Conservation (phyloP, 2,113 vertebrate genomes). For the Crotalus horridus region DNA sequence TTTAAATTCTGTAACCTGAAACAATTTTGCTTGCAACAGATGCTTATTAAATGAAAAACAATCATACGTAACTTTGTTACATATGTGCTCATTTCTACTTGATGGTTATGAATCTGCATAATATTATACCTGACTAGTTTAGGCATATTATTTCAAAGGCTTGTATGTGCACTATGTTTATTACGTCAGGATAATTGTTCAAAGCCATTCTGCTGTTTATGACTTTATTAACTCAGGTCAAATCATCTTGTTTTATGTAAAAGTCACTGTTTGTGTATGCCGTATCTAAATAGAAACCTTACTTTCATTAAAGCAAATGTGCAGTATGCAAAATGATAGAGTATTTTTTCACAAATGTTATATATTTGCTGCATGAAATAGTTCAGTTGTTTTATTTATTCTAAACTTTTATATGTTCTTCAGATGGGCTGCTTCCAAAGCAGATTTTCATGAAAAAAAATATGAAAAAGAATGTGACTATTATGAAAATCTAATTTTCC, state of each 20-base stretch:
- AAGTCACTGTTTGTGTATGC: neutral
- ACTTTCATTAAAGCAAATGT: neutral
- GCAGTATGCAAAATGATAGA: neutral
- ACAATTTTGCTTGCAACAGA: neutral
- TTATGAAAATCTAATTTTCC: neutral
- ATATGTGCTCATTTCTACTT: neutral
- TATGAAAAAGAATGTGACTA: neutral
- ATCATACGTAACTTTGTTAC: neutral
- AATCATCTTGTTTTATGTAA: neutral
- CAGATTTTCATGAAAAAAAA: neutral
- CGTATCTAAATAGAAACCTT: neutral
- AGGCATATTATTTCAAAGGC: neutral
- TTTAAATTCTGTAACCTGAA: neutral
- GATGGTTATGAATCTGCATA: neutral
- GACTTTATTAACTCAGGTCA: neutral
- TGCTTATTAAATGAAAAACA: neutral
- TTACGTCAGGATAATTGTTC: neutral
- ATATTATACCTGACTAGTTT: neutral
- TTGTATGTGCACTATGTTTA: neutral
- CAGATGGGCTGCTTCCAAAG: neutral
- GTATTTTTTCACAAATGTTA: neutral
- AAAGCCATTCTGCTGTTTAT: neutral
- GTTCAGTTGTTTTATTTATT: neutral
- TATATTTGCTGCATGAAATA: neutral
- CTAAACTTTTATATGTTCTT: neutral